Conservation (phyloP, 92 coral and sea anemone species). For the Palythoa grandis region DNA sequence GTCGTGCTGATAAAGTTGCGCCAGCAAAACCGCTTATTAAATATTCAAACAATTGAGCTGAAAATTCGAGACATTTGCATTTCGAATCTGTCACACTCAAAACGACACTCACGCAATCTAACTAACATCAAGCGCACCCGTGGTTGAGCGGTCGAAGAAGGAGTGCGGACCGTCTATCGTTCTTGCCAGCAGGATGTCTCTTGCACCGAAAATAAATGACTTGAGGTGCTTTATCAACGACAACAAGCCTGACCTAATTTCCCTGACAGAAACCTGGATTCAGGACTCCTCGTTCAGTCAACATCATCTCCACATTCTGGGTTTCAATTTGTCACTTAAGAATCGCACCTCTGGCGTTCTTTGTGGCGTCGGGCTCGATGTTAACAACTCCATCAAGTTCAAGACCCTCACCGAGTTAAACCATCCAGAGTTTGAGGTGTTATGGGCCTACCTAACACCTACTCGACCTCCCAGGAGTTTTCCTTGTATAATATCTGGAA, state of each 20-base stretch:
- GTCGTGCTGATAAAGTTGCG: neutral
- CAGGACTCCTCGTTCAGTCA: constrained; percentile 8
- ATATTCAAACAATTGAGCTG: too few relatives aligned
- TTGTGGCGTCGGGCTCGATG: neutral
- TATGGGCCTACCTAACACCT: constrained; percentile 44
- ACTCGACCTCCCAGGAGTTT: constrained; percentile 36
- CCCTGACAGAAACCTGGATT: constrained; percentile 45
- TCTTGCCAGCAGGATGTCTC: constrained; percentile 49
- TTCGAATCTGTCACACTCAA: neutral
- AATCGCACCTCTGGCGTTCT: constrained; percentile 43
- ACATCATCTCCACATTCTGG: constrained; percentile 26
- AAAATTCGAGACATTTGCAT: neutral
- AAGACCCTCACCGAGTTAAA: constrained; percentile 39
- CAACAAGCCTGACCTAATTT: constrained; percentile 38
- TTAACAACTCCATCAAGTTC: constrained; percentile 29
- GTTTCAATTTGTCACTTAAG: constrained; percentile 23
- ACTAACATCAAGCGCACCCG: neutral
- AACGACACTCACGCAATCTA: neutral
- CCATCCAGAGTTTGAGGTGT: constrained; percentile 45
- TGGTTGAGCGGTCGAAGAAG: neutral
- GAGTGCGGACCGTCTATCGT: constrained; percentile 18
- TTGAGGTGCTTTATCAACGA: constrained; percentile 41
- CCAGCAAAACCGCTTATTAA: neutral
- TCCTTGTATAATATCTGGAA: constrained; percentile 37
- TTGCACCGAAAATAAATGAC: constrained; percentile 28